Percentiles rank a stretch among this genome's conserved stretches.
These are phyloP conservation scores for Anolis carolinensis DNA, from an alignment of 2,113 vertebrate species.

Conservation along the genomic window DNA sequence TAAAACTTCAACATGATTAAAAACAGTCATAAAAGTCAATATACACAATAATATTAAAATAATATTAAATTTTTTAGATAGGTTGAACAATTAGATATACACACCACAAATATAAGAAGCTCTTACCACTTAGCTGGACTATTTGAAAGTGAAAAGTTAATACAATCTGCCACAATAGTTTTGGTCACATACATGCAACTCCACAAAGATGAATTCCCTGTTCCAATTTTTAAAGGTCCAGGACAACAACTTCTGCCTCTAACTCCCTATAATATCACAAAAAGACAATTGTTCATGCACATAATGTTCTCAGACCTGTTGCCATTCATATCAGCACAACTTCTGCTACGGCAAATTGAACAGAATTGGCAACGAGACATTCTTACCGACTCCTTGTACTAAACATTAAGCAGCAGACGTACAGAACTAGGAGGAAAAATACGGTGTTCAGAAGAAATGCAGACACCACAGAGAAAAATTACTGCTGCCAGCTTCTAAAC, in stretches of 20 bases:
- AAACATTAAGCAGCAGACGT: not conserved
- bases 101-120: not conserved
- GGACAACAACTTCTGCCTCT: not conserved
- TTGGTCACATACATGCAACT: not conserved
- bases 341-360: not conserved
- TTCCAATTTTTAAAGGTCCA: slow-evolving; percentile 3
- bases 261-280: not conserved
- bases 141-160: not conserved
- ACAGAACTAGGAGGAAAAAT: not conserved
- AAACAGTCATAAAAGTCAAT: too few relatives aligned
- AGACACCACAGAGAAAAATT: not conserved
- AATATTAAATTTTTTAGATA: too few relatives aligned
- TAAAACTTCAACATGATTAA: too few relatives aligned
- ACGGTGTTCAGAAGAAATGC: not conserved
- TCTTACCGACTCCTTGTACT: not conserved
- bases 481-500: slow-evolving; percentile 4
- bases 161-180: not conserved
- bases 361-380: not conserved
- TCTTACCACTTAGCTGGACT: not conserved
- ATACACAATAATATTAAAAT: too few relatives aligned
- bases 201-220: slow-evolving; percentile 26
- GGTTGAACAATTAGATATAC: too few relatives aligned
- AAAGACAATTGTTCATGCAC: not conserved
- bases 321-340: not conserved
- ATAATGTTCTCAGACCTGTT: not conserved